phyloP scores from a whole-genome alignment of 2,113 vertebrate genomes.

The Rhizomys pruinosus region DNA sequence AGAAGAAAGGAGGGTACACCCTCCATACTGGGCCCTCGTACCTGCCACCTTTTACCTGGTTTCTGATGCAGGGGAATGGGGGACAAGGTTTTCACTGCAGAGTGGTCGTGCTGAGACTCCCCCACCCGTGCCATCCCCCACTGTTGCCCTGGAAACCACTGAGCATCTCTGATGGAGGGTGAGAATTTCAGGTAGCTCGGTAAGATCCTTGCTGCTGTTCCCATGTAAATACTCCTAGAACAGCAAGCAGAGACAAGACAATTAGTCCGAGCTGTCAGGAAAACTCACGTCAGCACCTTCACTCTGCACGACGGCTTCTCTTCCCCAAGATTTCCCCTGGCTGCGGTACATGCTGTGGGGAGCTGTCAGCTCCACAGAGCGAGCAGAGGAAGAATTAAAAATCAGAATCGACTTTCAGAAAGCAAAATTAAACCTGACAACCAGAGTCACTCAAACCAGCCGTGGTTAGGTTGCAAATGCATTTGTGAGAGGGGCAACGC shows the following conservation, averaged over 20 bases:
- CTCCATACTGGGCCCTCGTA: rapidly evolving
- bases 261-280: conserved; percentile 71
- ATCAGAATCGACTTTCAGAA: conserved; percentile 73
- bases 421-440: conserved; percentile 69
- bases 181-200: conserved; percentile 80
- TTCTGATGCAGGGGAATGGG: conserved; percentile 71
- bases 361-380: conserved; percentile 56
- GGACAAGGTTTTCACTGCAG: conserved; percentile 71
- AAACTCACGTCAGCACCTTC: conserved; percentile 65
- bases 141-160: conserved; percentile 79
- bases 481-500: background rate
- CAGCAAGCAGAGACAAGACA: conserved; percentile 68
- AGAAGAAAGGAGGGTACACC: background rate
- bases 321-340: conserved; percentile 74
- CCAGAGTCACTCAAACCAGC: conserved; percentile 47
- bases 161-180: conserved; percentile 63
- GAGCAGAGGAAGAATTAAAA: conserved; percentile 67
- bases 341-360: background rate
- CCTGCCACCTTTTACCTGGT: conserved; percentile 73
- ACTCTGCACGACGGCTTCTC: conserved; percentile 73
- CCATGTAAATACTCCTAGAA: conserved; percentile 74
- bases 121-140: conserved; percentile 57
- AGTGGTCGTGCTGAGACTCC: conserved; percentile 75
- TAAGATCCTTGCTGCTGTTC: conserved; percentile 73
- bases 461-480: conserved; percentile 12